Percentiles rank a stretch among this genome's conserved stretches.
Evolutionary conservation across 2,888 invertebrate species (phyloP).

Genomic region (Oasisia sp.): DNA sequence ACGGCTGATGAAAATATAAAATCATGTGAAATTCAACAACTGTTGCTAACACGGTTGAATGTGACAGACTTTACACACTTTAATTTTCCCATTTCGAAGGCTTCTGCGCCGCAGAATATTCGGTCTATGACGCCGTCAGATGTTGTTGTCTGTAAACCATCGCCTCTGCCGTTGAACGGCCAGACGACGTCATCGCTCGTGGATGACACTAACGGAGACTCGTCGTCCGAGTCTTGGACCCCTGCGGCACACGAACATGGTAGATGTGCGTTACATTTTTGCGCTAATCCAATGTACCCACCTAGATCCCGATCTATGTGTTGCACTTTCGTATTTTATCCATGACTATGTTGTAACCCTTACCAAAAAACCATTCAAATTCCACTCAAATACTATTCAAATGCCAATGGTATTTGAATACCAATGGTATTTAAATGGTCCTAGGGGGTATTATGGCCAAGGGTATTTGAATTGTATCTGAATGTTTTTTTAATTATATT

Average conservation of each 20-base stretch:
- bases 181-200: slow-evolving; percentile 32
- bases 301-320: too few species aligned
- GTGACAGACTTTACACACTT: neutral
- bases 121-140: slow-evolving; percentile 10
- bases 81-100: neutral
- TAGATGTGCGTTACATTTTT: too few species aligned
- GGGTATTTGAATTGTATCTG: too few species aligned
- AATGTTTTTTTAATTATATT: too few species aligned
- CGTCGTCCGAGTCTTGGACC: slow-evolving; percentile 33
- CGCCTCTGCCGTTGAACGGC: slow-evolving; percentile 39
- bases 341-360: too few species aligned
- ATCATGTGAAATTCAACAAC: neutral
- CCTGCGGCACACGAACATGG: slow-evolving; percentile 18
- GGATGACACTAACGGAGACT: slow-evolving; percentile 35
- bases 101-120: neutral
- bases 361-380: too few species aligned
- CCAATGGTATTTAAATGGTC: too few species aligned
- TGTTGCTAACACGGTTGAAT: neutral
- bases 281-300: too few species aligned
- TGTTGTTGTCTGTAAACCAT: neutral
- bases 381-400: too few species aligned
- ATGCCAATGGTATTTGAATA: too few species aligned
- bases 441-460: too few species aligned
- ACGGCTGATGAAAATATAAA: neutral
- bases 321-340: too few species aligned